Base-by-base conservation (phyloP, 2,797 vertebrate genomes). In the Malurus splendens region DNA sequence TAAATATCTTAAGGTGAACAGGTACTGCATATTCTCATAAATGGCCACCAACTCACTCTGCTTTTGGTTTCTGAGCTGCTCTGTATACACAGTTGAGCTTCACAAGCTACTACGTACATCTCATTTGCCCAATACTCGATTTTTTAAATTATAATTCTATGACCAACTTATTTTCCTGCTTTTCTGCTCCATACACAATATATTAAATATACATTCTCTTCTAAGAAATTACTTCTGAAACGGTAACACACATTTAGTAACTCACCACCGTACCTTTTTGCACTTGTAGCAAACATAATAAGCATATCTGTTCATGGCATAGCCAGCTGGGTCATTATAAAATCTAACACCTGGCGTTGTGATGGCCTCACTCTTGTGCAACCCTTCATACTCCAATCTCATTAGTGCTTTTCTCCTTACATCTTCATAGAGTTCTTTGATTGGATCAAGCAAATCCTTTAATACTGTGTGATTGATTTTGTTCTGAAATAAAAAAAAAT, bases 221-320 rank as follows among this genome's bases (percentile, higher is more conserved):
- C 57, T n/a, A 77, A 70, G 36, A 76, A 61, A 44, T 47, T 45
- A 74, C 52, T 84, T 64, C 42, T 54, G 36, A 52, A 87, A 75
- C 20, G 6, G 1, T 18, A 48, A 39, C 30, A 18, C 47, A 33
- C 11, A 72, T 50, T 76, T 51, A 44, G 23, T 8, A 41, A 87
- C 64, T 39, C 57, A 41, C 14, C 0, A 19, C 23, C 95, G 16
- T 97, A 99, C 99, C 99, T 99, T 99, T 96, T 98, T 99, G 98
- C 99, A 99, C 95, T 99, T 99, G 97, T 98, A 99, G 98, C 99
- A 99, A 91, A 99, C 99, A 45, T 99, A 99, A 93, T 99, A 99
- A 72, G 99, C 99, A 0, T 99, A 99, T 99, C 99, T 98, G 94
- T 99, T 99, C 99, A 99, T 99, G 73, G 99, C 99, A 47, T 98